Conservation (phyloP, 2,797 vertebrate genomes). For the Aplochiton taeniatus region DNA sequence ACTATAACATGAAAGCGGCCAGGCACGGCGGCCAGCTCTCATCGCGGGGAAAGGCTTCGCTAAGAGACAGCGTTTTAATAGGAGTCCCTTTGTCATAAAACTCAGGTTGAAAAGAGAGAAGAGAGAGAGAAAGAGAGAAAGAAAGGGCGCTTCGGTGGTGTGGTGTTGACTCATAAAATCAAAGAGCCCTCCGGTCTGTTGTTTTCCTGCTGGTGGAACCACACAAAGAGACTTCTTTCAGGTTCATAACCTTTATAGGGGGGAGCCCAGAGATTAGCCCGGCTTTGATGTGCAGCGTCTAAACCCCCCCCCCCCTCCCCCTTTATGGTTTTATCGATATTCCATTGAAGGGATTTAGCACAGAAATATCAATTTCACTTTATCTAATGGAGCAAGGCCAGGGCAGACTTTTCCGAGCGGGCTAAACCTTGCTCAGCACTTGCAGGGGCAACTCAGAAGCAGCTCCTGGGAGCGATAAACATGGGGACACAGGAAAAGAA, state of each 20-base stretch:
- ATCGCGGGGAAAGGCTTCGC: not conserved
- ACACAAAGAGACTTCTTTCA: slow-evolving; percentile 25
- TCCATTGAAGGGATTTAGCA: slow-evolving; percentile 44
- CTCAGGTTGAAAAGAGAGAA: too few relatives aligned
- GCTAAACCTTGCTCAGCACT: too few relatives aligned
- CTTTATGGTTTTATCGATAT: slow-evolving; percentile 26
- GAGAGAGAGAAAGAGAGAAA: too few relatives aligned
- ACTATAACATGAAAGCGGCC: slow-evolving; percentile 1
- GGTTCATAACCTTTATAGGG: slow-evolving; percentile 25
- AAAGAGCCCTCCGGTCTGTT: not conserved
- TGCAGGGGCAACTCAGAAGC: not conserved
- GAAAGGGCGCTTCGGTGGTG: not conserved
- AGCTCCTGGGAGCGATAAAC: not conserved
- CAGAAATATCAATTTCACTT: slow-evolving; percentile 36
- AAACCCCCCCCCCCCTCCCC: too few relatives aligned
- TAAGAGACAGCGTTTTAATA: too few relatives aligned
- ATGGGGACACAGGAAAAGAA: not conserved
- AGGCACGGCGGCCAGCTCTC: not conserved
- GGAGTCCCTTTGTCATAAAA: too few relatives aligned
- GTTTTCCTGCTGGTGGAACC: not conserved
- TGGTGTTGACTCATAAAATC: slow-evolving; percentile 1
- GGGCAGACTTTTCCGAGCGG: too few relatives aligned
- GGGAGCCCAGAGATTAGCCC: slow-evolving; percentile 28
- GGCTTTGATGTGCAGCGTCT: slow-evolving; percentile 49
- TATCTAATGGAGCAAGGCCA: not conserved